Evolutionary conservation across 1,140 invertebrate species (phyloP).

Genomic region (Epicauta chinensis): DNA sequence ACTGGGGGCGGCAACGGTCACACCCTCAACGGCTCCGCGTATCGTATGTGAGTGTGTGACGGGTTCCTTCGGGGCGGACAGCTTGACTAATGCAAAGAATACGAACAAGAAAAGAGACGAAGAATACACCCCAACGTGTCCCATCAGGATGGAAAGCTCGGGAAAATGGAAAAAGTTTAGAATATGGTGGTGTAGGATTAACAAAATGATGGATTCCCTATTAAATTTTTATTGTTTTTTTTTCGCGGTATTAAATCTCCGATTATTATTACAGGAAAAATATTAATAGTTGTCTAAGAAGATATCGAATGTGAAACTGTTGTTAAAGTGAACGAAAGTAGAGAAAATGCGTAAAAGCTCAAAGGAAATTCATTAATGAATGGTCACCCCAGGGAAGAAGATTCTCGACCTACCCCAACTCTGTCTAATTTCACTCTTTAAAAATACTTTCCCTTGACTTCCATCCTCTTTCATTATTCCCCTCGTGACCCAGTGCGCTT

Average conservation of each 20-base stretch:
- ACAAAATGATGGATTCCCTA: too few species aligned
- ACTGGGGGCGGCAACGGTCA: slow-evolving; percentile 24
- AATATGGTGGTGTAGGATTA: too few species aligned
- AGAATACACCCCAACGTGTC: slow-evolving; percentile 9
- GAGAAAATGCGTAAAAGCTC: not conserved
- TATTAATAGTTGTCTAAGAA: too few species aligned
- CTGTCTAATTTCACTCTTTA: slow-evolving; percentile 41
- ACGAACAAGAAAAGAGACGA: slow-evolving; percentile 12
- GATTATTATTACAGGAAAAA: too few species aligned
- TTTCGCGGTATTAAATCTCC: too few species aligned
- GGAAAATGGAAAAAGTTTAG: slow-evolving; percentile 11
- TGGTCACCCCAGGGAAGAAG: slow-evolving; percentile 17
- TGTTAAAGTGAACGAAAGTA: not conserved
- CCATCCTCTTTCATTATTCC: slow-evolving; percentile 39
- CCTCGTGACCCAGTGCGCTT: slow-evolving; percentile 39
- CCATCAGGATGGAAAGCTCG: slow-evolving; percentile 2
- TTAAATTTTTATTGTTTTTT: too few species aligned
- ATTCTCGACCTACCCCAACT: slow-evolving; percentile 34
- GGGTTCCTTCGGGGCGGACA: slow-evolving; percentile 30
- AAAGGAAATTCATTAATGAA: slow-evolving; percentile 16
- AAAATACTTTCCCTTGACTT: slow-evolving; percentile 40
- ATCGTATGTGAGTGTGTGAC: slow-evolving; percentile 35
- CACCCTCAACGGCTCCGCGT: slow-evolving; percentile 26
- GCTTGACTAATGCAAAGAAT: slow-evolving; percentile 25
- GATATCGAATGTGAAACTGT: too few species aligned